Percentiles rank a stretch among this genome's conserved stretches.
These are phyloP conservation scores for Poecilia velifera DNA, from an alignment of 2,797 vertebrate species.

Conservation along the genomic window DNA sequence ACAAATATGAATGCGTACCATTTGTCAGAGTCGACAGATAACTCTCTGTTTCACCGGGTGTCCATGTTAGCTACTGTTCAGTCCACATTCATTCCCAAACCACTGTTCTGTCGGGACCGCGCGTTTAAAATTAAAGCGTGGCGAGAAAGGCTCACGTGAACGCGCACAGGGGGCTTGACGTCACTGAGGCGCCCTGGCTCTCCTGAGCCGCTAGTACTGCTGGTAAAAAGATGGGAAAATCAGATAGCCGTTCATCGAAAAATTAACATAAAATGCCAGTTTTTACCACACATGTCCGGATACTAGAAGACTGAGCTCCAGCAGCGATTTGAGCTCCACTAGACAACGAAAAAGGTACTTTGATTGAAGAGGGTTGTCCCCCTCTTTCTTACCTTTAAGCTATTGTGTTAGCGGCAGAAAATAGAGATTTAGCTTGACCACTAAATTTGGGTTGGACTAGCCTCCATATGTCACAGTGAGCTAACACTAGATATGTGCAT, in stretches of 20 bases:
- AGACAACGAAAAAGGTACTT: constrained; percentile 65
- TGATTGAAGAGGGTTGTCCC: constrained; percentile 49
- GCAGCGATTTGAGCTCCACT: constrained; percentile 37
- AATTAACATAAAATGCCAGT: constrained; percentile 53
- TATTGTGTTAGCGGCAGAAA: constrained; percentile 75
- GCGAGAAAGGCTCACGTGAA: constrained; percentile 66
- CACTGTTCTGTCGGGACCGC: constrained; percentile 52
- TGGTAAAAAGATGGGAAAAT: constrained; percentile 77
- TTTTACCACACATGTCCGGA: constrained; percentile 14
- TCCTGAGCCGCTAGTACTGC: constrained; percentile 77
- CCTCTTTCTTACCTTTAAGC: constrained; percentile 32
- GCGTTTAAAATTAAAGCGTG: constrained; percentile 75
- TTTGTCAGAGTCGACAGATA: not conserved
- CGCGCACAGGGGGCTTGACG: constrained; percentile 81
- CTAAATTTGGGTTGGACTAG: constrained; percentile 47
- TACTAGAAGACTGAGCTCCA: constrained; percentile 35
- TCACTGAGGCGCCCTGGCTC: constrained; percentile 83
- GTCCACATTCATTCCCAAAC: not conserved
- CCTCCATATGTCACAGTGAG: constrained; percentile 40
- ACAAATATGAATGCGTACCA: not conserved
- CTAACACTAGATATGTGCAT: constrained; percentile 20
- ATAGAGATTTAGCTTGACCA: constrained; percentile 65
- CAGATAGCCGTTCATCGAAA: constrained; percentile 57
- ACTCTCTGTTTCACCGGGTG: not conserved
- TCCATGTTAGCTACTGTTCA: not conserved